Evolutionary conservation across 2,888 invertebrate species (phyloP), one percentile per base, ranked within the genome.

Genomic region (Lasiommata megera): DNA sequence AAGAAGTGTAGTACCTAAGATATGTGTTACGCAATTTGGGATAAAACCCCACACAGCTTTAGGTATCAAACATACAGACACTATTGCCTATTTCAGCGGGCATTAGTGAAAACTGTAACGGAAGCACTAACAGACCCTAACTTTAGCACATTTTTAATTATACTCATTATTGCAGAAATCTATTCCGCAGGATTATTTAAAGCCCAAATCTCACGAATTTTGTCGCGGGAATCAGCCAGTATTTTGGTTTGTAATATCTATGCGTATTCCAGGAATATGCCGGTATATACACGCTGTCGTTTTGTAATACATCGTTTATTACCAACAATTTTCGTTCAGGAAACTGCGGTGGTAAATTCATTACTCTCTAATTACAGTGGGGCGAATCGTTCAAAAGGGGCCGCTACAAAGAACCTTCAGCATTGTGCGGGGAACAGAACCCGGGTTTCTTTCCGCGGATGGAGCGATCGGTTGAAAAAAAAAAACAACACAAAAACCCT

Each of bases 401-500:
- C 71, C 69, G 71, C 80, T 77, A 80, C 82, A 86, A 84, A 82
- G 82, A 70, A 73, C 62, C 71, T 69, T 67, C 77, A 77, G 79
- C 80, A 80, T 80, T 80, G 83, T 83, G 71, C 80, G 31, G 6
- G 16, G 31, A 16, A 31, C 75, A 74, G 76, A 37, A 80, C 71
- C 78, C 79, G 55, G 65, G 63, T 68, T 68, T 68, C 69, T 68
- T 70, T 67, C 62, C 66, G 72, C 70, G 72, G 74, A 77, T 71
- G 70, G 76, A 67, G 77, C 77, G 81, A 82, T 83, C 76, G 78
- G 70, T 37, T 52, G 23, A 3, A 74, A 76, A 79, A 86, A 85
- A 82, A 88, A 88, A 87, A 85, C 82, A 88, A 89, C 88, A 89
- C 83, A 88, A 89, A 88, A 90, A 88, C 90, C 89, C 89, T 90